Conservation (phyloP, 2,113 vertebrate species). For the Leucopsar rothschildi region DNA sequence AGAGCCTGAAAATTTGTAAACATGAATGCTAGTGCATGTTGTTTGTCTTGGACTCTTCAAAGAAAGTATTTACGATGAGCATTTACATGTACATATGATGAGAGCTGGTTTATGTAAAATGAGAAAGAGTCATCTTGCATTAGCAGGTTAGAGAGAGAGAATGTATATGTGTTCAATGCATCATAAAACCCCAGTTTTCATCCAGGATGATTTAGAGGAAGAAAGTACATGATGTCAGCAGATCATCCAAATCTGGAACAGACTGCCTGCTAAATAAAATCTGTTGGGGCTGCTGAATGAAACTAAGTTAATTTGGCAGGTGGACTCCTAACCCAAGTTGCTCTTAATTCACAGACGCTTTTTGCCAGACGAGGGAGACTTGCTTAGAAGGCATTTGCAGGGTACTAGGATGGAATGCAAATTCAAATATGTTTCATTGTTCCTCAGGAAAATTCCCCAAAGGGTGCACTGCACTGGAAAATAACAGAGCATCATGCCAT, state of each 20-base stretch:
- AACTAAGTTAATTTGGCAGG: slow-evolving; percentile 44
- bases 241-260: slow-evolving; percentile 5
- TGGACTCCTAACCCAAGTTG: slow-evolving; percentile 36
- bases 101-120: background rate
- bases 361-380: slow-evolving; percentile 4
- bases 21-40: background rate
- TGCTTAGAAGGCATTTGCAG: background rate
- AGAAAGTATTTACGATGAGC: background rate
- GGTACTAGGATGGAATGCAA: background rate
- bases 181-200: background rate
- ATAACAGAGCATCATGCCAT: background rate
- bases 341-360: background rate
- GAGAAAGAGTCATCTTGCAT: background rate
- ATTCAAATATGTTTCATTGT: slow-evolving; percentile 12
- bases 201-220: background rate
- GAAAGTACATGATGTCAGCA: background rate
- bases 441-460: background rate
- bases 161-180: background rate
- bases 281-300: background rate
- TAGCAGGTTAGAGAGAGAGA: background rate
- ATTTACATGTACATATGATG: background rate
- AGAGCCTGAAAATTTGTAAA: background rate
- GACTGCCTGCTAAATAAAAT: slow-evolving; percentile 41
- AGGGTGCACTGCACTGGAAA: background rate
- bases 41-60: background rate